Conservation (phyloP, 37 sponge, comb jelly and placozoan genomes). For the Trichoplax adhaerens region DNA sequence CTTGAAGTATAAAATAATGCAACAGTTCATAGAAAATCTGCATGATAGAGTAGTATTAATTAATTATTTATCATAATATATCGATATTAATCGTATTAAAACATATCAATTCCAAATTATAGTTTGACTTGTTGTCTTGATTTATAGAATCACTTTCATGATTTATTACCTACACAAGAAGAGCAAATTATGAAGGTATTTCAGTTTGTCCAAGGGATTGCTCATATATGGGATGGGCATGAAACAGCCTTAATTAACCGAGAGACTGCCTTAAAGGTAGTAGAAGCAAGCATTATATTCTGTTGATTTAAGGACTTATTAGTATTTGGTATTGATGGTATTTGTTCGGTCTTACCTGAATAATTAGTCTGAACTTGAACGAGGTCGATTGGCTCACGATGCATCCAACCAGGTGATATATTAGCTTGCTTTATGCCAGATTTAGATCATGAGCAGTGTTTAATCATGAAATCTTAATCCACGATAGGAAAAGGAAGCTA, state of each 20-base stretch:
- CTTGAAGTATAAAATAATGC: too few relatives aligned
- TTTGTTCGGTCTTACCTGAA: background rate
- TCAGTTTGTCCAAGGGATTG: constrained; percentile 47
- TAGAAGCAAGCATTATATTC: background rate
- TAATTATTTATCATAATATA: too few relatives aligned
- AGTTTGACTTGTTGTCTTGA: background rate
- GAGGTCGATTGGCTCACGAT: constrained; percentile 35
- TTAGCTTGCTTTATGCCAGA: too few relatives aligned
- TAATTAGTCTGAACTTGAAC: constrained; percentile 29
- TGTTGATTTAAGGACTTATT: background rate
- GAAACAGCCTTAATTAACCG: background rate
- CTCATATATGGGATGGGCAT: constrained; percentile 47
- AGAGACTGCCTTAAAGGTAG: constrained; percentile 11
- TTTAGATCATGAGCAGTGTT: too few relatives aligned
- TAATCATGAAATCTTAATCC: too few relatives aligned
- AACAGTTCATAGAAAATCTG: constrained; percentile 2
- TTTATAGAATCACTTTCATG: constrained; percentile 22
- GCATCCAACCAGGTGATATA: constrained; percentile 32
- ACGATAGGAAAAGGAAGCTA: constrained; percentile 20
- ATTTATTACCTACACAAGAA: constrained; percentile 12
- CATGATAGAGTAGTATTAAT: constrained; percentile 14
- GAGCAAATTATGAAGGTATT: constrained; percentile 30
- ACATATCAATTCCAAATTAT: background rate
- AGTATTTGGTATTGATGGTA: background rate
- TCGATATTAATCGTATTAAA: too few relatives aligned